Percentiles rank a stretch among this genome's conserved stretches.
Conservation (phyloP, 2,797 vertebrate species). For the Columba guinea region DNA sequence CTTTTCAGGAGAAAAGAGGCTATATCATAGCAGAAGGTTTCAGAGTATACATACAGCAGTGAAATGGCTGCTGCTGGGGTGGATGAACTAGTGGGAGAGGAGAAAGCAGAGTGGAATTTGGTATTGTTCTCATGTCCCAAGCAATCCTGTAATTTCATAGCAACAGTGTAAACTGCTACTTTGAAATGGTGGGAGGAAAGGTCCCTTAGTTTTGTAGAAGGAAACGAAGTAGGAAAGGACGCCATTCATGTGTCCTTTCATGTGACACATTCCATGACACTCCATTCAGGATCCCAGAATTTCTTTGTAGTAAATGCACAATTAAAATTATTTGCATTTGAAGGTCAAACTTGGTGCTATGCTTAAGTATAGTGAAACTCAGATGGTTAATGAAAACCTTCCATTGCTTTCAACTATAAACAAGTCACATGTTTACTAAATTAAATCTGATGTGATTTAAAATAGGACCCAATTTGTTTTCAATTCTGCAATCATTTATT, state of each 20-base stretch:
- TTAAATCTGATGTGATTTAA: constrained; percentile 56
- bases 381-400: not conserved
- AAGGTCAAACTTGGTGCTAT: not conserved
- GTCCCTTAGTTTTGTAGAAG: not conserved
- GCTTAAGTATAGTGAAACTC: not conserved
- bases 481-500: constrained; percentile 34
- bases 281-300: not conserved
- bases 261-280: not conserved
- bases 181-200: not conserved
- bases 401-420: constrained; percentile 13
- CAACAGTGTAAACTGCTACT: not conserved
- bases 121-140: not conserved
- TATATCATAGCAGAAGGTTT: not conserved
- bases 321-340: not conserved
- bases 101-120: not conserved
- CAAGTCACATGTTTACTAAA: constrained; percentile 52
- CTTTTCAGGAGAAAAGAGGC: not conserved
- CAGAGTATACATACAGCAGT: not conserved
- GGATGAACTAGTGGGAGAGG: not conserved
- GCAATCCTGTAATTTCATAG: not conserved
- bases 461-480: constrained; percentile 50
- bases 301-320: not conserved
- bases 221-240: not conserved
- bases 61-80: not conserved
- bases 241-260: too few relatives aligned